phyloP scores from a whole-genome alignment of 2,113 vertebrate genomes.

The Tachuris rubrigastra region DNA sequence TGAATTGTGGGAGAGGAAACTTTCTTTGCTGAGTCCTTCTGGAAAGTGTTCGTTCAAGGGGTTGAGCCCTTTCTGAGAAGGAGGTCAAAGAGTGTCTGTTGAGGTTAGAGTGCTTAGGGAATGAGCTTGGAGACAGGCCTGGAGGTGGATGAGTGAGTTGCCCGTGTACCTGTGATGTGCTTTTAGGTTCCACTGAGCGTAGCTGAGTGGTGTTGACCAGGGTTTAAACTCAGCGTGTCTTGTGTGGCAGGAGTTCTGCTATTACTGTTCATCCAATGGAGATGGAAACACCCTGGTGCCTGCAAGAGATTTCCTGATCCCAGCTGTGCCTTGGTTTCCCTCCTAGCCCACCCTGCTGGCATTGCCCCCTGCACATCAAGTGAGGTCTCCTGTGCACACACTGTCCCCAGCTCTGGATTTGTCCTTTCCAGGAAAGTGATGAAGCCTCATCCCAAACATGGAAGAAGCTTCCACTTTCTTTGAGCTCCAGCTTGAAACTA shows the following conservation, averaged over 20 bases:
- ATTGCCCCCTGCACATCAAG: accelerated
- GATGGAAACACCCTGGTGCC: background rate
- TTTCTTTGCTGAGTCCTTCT: background rate
- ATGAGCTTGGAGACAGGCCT: background rate
- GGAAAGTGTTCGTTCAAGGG: conserved; percentile 12
- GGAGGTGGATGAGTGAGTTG: background rate
- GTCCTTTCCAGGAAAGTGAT: background rate
- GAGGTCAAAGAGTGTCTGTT: background rate
- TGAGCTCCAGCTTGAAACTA: background rate
- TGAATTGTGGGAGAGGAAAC: background rate
- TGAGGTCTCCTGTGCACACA: accelerated
- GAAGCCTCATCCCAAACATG: background rate
- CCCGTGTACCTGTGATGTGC: background rate
- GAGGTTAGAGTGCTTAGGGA: background rate
- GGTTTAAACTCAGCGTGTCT: accelerated
- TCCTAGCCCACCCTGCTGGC: accelerated
- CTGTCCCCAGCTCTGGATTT: background rate
- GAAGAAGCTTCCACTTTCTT: background rate
- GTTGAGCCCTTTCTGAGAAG: background rate
- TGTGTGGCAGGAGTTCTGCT: background rate
- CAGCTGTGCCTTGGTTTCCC: background rate
- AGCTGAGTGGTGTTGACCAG: background rate
- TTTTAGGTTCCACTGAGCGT: accelerated
- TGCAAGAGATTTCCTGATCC: background rate
- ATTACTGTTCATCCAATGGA: background rate